These are phyloP conservation scores for Siphlonurus alternatus DNA, from an alignment of 2,888 invertebrate genomes.

Conservation along the genomic window DNA sequence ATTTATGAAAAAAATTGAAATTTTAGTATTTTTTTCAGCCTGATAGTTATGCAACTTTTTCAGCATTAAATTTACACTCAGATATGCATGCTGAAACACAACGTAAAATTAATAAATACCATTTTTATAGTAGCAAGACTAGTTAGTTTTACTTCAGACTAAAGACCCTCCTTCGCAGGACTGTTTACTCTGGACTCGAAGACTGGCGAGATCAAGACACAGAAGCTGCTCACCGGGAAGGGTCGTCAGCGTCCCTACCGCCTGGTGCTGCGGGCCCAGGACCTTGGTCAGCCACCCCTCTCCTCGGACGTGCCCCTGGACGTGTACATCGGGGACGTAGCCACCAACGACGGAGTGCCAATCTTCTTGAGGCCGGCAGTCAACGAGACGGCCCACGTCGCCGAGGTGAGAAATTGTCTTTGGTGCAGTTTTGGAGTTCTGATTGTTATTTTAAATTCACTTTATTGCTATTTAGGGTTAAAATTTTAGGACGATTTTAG, in stretches of 20 bases:
- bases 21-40: too few species aligned
- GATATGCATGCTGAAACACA: too few species aligned
- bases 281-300: conserved; percentile 40
- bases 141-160: too few species aligned
- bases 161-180: too few species aligned
- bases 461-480: too few species aligned
- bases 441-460: too few species aligned
- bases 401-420: conserved; percentile 35
- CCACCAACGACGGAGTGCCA: conserved; percentile 65
- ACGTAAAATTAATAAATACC: too few species aligned
- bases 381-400: conserved; percentile 49
- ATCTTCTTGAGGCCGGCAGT: conserved; percentile 49
- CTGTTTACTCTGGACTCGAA: conserved; percentile 46
- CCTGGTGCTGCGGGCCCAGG: conserved; percentile 47
- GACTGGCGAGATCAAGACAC: conserved; percentile 50
- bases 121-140: too few species aligned
- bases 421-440: background rate
- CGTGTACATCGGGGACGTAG: conserved; percentile 60
- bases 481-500: too few species aligned
- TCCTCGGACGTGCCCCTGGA: conserved; percentile 42
- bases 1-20: too few species aligned
- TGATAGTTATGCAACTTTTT: too few species aligned
- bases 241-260: conserved; percentile 58
- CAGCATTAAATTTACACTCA: too few species aligned
- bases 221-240: conserved; percentile 49